These are phyloP conservation scores for Goniozus legneri DNA, from an alignment of 1,140 invertebrate species.

Conservation along the genomic window DNA sequence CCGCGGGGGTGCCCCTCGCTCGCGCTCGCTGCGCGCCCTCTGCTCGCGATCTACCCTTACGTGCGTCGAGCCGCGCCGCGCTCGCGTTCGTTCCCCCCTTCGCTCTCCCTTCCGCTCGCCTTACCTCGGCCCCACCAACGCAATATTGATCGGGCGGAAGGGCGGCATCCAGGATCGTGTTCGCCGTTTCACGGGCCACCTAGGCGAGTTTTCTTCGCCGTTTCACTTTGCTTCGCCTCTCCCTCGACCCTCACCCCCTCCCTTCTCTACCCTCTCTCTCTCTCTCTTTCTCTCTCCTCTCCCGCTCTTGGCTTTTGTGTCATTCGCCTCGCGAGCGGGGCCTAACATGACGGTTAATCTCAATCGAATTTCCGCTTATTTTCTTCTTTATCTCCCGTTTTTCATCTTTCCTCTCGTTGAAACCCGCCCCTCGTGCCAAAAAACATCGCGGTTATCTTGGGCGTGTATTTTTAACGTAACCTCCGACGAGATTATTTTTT, in stretches of 20 bases:
- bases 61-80: too few relatives aligned
- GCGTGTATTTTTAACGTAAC: background rate
- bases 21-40: too few relatives aligned
- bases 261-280: conserved; percentile 5
- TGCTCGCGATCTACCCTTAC: too few relatives aligned
- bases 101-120: conserved; percentile 3
- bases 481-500: background rate
- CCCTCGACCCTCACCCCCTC: conserved; percentile 6
- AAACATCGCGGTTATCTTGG: background rate
- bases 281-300: background rate
- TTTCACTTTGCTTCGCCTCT: conserved; percentile 25
- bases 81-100: background rate
- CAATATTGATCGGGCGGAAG: conserved; percentile 54
- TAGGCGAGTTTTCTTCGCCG: conserved; percentile 13
- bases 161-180: conserved; percentile 49
- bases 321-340: conserved; percentile 2
- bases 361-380: background rate
- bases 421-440: background rate
- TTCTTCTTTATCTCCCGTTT: background rate
- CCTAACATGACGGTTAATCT: background rate
- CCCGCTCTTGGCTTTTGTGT: conserved; percentile 2
- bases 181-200: conserved; percentile 22
- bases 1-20: too few relatives aligned
- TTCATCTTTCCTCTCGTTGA: background rate
- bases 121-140: conserved; percentile 45